Evolutionary conservation across 2,888 invertebrate genomes (phyloP), one percentile per base, ranked within the genome.

Genomic region (Oligia strigilis): DNA sequence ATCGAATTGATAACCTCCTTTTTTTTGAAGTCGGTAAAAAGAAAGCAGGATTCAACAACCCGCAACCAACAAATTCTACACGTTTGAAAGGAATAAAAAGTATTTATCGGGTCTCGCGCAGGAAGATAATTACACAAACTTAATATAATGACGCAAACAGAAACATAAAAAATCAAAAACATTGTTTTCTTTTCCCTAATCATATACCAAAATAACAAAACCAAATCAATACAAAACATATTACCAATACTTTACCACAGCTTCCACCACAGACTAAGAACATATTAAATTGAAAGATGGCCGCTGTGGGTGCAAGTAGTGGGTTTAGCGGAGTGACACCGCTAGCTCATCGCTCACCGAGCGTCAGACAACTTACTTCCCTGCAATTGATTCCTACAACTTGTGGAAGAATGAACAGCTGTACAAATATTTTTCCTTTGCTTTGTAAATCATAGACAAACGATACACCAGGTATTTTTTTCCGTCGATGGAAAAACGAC

Each of bases 361-460:
- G 80, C 60, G 40, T 77, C 72, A 83, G 83, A 86, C 86, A 75
- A 75, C 85, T 83, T 86, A 72, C 72, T 85, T 85, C 83, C 72
- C 43, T 75, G 40, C 80, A 77, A 85, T 85, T 83, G 86, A 86
- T 80, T 83, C 72, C 66, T 76, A 76, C 83, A 78, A 82, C 43
- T 78, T 85, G 52, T 58, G 72, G 64, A 74, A 72, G 52, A 82
- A 80, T 72, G 71, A 75, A 72, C 86, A 80, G 74, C 75, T 74
- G 64, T 69, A 71, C 64, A 60, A 66, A 64, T 64, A 71, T 77
- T 79, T 82, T 69, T 55, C 62, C 13, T 69, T 75, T 72, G 17
- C 76, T 72, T 86, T 60, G 9, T 40, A 52, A 17, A 73, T 62
- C 72, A 64, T 46, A 78, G 64, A 60, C 52, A 76, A 65, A n/a